phyloP scores from a whole-genome alignment of 64 coral and sea anemone species.

The Pachyseris speciosa region DNA sequence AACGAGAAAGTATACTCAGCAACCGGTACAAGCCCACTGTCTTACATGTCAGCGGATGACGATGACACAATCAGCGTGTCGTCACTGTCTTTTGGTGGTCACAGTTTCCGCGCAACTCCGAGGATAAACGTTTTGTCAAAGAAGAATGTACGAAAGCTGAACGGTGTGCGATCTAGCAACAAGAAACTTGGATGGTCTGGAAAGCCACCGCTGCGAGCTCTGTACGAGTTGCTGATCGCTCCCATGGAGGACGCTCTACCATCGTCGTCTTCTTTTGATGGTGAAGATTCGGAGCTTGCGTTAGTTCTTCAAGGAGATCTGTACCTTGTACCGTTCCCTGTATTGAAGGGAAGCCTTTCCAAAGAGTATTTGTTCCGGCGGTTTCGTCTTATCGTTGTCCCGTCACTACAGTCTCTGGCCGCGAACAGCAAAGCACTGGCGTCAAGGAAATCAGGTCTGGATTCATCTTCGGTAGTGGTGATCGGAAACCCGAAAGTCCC shows the following conservation, averaged over 20 bases:
- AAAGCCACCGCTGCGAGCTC: conserved; percentile 85
- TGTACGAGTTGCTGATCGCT: conserved; percentile 95
- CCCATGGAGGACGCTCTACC: conserved; percentile 90
- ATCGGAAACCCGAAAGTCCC: conserved; percentile 94
- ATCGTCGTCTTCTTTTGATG: conserved; percentile 74
- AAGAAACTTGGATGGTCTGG: conserved; percentile 50
- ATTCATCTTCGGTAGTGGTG: conserved; percentile 68
- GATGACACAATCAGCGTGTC: conserved; percentile 81
- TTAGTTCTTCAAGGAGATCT: conserved; percentile 95
- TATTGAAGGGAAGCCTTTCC: conserved; percentile 81
- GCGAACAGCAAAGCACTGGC: conserved; percentile 32
- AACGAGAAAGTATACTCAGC: conserved; percentile 66
- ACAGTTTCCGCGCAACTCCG: conserved; percentile 65
- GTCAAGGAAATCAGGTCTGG: conserved; percentile 8
- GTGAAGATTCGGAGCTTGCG: conserved; percentile 82
- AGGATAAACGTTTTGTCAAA: conserved; percentile 42
- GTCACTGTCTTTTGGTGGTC: conserved; percentile 46
- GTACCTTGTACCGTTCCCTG: conserved; percentile 91
- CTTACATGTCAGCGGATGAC: conserved; percentile 86
- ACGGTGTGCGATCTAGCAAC: conserved; percentile 77
- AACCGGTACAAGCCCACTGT: conserved; percentile 44
- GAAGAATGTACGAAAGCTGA: conserved; percentile 81
- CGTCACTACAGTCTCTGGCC: conserved; percentile 81
- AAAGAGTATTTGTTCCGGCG: conserved; percentile 87
- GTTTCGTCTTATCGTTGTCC: conserved; percentile 83